These are phyloP conservation scores for Meandrusa payeni DNA, from an alignment of 2,888 invertebrate species.

Conservation along the genomic window DNA sequence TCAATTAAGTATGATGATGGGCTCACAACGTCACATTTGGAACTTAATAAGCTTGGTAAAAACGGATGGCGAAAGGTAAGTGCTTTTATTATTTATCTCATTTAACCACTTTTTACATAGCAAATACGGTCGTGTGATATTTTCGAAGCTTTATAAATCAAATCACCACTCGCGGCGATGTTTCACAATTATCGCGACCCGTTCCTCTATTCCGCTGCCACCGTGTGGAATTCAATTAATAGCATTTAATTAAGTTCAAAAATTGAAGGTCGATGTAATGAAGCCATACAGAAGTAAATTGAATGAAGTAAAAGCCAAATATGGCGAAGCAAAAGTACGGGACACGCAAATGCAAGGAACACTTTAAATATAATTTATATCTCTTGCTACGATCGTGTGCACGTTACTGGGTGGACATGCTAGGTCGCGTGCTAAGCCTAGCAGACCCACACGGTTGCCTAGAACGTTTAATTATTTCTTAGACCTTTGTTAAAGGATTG, in stretches of 20 bases:
- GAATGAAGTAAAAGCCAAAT: constrained; percentile 3
- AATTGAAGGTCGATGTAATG: constrained; percentile 27
- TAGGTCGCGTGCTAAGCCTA: constrained; percentile 34
- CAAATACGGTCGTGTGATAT: too few species aligned
- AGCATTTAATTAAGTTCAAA: constrained; percentile 28
- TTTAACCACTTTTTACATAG: too few species aligned
- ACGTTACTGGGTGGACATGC: constrained; percentile 32
- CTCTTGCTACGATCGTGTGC: constrained; percentile 33
- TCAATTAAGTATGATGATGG: too few species aligned
- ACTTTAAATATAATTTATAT: constrained; percentile 28
- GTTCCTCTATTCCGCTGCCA: neutral
- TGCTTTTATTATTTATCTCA: too few species aligned
- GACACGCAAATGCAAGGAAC: constrained; percentile 27
- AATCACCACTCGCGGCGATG: too few species aligned
- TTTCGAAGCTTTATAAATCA: too few species aligned
- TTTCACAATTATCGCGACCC: too few species aligned
- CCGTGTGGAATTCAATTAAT: constrained; percentile 25
- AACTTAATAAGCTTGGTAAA: too few species aligned
- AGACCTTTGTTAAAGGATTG: constrained; percentile 5
- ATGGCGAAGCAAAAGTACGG: constrained; percentile 7
- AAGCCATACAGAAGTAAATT: constrained; percentile 28
- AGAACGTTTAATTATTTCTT: constrained; percentile 23
- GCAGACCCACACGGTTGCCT: constrained; percentile 9
- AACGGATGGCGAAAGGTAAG: too few species aligned
- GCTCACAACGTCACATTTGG: too few species aligned